A percentile compares a stretch with the other conserved stretches of the same genome.
Conservation (phyloP, 2,888 invertebrate genomes). For the Anthrax anthrax region DNA sequence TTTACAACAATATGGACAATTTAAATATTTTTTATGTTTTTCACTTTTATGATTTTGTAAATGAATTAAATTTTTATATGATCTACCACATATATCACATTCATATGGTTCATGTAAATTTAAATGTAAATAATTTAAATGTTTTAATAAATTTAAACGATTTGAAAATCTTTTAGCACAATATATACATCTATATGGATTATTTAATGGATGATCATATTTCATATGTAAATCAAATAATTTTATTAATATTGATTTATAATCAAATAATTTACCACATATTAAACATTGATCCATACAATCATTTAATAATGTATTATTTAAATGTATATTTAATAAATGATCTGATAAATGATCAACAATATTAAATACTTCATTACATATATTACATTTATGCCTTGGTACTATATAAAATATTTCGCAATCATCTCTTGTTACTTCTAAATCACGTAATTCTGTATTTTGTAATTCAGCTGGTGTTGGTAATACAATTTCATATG, state of each 20-base stretch:
- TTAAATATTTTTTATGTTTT: not conserved
- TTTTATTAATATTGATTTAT: not conserved
- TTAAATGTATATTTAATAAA: not conserved
- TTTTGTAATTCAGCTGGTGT: not conserved
- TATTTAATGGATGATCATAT: not conserved
- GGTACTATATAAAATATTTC: not conserved
- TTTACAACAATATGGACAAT: not conserved
- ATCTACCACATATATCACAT: not conserved
- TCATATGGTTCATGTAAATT: not conserved
- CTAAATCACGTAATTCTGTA: not conserved
- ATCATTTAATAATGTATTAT: too few species aligned
- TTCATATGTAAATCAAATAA: not conserved
- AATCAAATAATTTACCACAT: not conserved
- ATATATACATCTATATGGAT: not conserved
- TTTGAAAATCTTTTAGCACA: not conserved
- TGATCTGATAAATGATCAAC: not conserved
- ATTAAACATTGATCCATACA: not conserved
- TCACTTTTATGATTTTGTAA: not conserved
- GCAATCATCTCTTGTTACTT: not conserved
- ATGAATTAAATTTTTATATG: not conserved
- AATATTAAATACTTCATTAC: not conserved
- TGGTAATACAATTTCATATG: not conserved
- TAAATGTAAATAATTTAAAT: not conserved
- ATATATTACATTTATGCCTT: not conserved
- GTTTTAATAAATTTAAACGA: not conserved